Evolutionary conservation across 2,113 vertebrate genomes (phyloP).

Genomic region (Chaetops frenatus): DNA sequence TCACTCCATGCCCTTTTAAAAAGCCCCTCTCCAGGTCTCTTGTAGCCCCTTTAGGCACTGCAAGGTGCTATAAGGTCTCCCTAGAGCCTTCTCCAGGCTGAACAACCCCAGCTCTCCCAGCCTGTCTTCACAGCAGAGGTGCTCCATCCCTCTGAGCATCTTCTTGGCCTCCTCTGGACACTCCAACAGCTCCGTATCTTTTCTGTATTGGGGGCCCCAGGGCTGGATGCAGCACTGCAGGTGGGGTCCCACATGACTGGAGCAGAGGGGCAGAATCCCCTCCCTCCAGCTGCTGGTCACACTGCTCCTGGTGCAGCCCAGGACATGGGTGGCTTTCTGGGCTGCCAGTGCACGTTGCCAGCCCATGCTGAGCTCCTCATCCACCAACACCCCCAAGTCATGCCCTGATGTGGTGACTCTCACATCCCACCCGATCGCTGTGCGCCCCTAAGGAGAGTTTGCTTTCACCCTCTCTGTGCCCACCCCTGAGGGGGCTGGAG

Average conservation of each 20-base stretch:
- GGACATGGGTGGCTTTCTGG: background rate
- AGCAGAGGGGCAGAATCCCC: background rate
- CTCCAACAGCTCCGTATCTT: background rate
- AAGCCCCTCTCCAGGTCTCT: background rate
- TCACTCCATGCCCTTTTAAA: background rate
- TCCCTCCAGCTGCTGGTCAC: background rate
- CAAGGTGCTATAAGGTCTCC: background rate
- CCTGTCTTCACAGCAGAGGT: background rate
- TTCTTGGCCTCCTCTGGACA: background rate
- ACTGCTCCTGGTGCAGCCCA: background rate
- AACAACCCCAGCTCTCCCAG: background rate
- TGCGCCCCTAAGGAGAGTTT: background rate
- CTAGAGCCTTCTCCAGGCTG: background rate
- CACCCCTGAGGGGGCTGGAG: background rate
- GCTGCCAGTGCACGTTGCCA: background rate
- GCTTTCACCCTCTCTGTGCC: background rate
- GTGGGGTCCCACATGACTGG: background rate
- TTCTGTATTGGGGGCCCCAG: fast-evolving
- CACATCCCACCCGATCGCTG: fast-evolving
- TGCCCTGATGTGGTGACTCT: background rate
- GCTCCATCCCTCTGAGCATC: background rate
- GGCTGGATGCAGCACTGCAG: background rate
- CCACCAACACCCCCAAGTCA: background rate
- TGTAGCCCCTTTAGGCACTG: background rate
- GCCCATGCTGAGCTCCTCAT: background rate